Evolutionary conservation across 2,113 vertebrate genomes (phyloP).

Genomic region (Chamaea fasciata): DNA sequence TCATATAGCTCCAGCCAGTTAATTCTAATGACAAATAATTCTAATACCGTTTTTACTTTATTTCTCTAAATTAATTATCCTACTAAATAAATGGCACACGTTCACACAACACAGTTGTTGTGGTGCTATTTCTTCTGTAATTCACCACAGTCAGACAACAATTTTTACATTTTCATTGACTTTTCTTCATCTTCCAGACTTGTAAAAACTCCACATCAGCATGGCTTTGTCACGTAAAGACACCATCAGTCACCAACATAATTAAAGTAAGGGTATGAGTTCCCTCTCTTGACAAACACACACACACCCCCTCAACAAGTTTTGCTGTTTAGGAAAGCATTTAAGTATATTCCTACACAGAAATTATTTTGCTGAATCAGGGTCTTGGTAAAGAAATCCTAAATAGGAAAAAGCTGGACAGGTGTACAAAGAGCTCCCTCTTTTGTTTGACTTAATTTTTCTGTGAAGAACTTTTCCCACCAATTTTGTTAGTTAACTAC

Average conservation of each 20-base stretch:
- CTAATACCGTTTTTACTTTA: background rate
- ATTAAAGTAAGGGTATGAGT: background rate
- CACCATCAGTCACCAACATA: background rate
- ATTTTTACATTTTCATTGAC: background rate
- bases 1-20: background rate
- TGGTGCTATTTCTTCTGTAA: background rate
- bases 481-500: background rate
- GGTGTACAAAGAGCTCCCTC: constrained; percentile 3
- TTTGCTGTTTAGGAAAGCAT: background rate
- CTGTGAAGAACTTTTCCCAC: background rate
- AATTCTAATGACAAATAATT: background rate
- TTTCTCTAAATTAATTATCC: background rate
- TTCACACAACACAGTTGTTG: background rate
- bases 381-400: background rate
- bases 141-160: background rate
- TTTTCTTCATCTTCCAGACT: background rate
- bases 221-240: background rate
- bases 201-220: background rate
- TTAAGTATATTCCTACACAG: background rate
- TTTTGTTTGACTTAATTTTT: background rate
- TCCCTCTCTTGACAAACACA: background rate
- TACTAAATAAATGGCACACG: background rate
- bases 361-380: background rate
- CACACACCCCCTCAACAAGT: fast-evolving
- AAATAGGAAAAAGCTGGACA: background rate